Conservation (phyloP, 2,113 vertebrate species). For the Deroptyus accipitrinus region DNA sequence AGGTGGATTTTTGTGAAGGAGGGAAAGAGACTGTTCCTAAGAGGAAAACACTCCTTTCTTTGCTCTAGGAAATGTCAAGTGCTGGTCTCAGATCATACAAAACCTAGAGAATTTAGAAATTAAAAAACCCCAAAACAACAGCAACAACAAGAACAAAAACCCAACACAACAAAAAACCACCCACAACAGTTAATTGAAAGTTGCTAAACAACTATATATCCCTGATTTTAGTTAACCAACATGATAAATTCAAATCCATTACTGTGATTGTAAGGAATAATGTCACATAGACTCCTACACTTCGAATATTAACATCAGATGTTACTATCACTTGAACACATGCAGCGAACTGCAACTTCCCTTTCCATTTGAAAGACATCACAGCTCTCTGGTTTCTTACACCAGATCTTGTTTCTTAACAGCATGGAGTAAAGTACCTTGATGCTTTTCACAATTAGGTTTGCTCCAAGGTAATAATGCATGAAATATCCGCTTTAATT, state of each 20-base stretch:
- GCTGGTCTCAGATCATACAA: neutral
- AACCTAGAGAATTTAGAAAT: neutral
- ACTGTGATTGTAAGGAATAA: neutral
- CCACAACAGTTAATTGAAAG: neutral
- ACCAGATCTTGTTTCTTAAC: neutral
- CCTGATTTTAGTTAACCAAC: neutral
- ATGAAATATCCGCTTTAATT: neutral
- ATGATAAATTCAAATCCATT: neutral
- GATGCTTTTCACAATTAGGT: neutral
- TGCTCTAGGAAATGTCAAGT: slow-evolving; percentile 20
- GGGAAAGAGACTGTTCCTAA: neutral
- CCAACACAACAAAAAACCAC: neutral
- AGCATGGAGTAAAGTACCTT: neutral
- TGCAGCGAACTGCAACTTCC: neutral
- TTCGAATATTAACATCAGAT: neutral
- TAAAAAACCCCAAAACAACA: neutral
- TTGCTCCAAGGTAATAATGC: neutral
- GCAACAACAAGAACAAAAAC: neutral
- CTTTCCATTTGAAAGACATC: neutral
- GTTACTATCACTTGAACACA: neutral
- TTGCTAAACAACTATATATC: neutral
- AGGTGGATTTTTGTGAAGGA: slow-evolving; percentile 53
- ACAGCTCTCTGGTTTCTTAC: neutral
- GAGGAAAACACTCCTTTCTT: slow-evolving; percentile 9
- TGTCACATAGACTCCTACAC: neutral